phyloP scores from a whole-genome alignment of 2,888 invertebrate species.

The Eumerus sabulonum region DNA sequence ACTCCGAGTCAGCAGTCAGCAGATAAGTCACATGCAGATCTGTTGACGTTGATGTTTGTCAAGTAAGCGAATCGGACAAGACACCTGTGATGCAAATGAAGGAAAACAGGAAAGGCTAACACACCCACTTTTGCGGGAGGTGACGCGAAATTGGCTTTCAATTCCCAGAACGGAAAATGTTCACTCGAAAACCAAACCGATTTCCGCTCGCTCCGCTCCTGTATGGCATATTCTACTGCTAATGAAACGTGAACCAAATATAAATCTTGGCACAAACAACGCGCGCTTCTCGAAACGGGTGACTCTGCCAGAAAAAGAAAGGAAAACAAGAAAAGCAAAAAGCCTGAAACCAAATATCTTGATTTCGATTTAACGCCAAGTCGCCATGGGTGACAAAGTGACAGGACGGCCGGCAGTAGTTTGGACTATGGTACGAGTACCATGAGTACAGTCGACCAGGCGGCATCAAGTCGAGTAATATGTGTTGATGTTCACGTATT shows the following conservation, averaged over 20 bases:
- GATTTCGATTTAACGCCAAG: constrained; percentile 55
- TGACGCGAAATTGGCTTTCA: constrained; percentile 11
- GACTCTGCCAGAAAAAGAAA: constrained; percentile 47
- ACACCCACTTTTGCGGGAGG: constrained; percentile 31
- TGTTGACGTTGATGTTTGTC: too few species aligned
- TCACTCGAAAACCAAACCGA: neutral
- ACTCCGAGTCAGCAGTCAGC: too few species aligned
- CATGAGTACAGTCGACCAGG: too few species aligned
- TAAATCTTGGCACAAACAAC: constrained; percentile 61
- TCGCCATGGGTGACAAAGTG: constrained; percentile 1
- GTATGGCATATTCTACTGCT: constrained; percentile 15
- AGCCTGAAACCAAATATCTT: constrained; percentile 57
- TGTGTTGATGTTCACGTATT: constrained; percentile 24
- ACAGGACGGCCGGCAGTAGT: too few species aligned
- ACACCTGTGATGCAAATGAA: too few species aligned
- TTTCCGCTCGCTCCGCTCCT: neutral
- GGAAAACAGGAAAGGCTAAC: constrained; percentile 15
- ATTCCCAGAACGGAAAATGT: constrained; percentile 23
- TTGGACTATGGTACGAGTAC: too few species aligned
- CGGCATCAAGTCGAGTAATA: constrained; percentile 3
- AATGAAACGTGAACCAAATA: constrained; percentile 41
- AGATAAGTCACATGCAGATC: too few species aligned
- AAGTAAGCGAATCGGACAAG: too few species aligned
- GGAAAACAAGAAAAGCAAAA: neutral
- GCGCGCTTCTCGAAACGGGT: constrained; percentile 20